phyloP scores from a whole-genome alignment of 2,888 invertebrate species.

The Neoitamus cyanurus region DNA sequence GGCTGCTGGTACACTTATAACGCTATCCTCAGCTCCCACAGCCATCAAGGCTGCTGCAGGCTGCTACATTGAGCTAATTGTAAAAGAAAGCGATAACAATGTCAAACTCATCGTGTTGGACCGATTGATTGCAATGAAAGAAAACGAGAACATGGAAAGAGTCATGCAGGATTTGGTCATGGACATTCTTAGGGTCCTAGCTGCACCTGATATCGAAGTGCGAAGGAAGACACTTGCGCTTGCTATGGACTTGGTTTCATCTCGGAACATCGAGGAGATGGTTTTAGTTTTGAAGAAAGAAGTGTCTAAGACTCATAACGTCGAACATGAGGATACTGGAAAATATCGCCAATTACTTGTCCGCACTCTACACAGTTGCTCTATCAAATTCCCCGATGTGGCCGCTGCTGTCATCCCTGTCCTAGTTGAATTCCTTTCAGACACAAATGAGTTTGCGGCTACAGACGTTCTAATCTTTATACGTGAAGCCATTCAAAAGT shows the following conservation, averaged over 20 bases:
- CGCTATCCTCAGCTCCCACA: slow-evolving; percentile 96
- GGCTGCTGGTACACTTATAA: slow-evolving; percentile 97
- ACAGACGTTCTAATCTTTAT: slow-evolving; percentile 95
- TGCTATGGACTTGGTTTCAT: slow-evolving; percentile 90
- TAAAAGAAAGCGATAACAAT: slow-evolving; percentile 99
- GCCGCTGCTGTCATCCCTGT: slow-evolving; percentile 94
- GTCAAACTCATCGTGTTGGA: slow-evolving; percentile 98
- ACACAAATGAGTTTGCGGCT: slow-evolving; percentile 90
- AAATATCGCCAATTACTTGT: slow-evolving; percentile 96
- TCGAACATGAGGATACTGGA: slow-evolving; percentile 95
- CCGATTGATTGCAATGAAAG: slow-evolving; percentile 87
- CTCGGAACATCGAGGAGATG: slow-evolving; percentile 95
- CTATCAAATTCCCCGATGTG: slow-evolving; percentile 96
- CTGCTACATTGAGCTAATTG: slow-evolving; percentile 97
- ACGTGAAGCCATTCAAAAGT: slow-evolving; percentile 94
- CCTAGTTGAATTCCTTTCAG: slow-evolving; percentile 91
- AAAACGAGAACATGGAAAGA: slow-evolving; percentile 84
- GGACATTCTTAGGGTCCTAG: slow-evolving; percentile 95
- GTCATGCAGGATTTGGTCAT: slow-evolving; percentile 91
- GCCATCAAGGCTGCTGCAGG: slow-evolving; percentile 98
- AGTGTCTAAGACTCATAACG: slow-evolving; percentile 87
- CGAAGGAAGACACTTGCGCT: slow-evolving; percentile 85
- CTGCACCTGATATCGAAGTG: slow-evolving; percentile 95
- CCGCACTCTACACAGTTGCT: slow-evolving; percentile 91
- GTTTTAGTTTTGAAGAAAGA: slow-evolving; percentile 92